Evolutionary conservation across 2,797 vertebrate genomes (phyloP).

Genomic region (Emydoidea blandingii): DNA sequence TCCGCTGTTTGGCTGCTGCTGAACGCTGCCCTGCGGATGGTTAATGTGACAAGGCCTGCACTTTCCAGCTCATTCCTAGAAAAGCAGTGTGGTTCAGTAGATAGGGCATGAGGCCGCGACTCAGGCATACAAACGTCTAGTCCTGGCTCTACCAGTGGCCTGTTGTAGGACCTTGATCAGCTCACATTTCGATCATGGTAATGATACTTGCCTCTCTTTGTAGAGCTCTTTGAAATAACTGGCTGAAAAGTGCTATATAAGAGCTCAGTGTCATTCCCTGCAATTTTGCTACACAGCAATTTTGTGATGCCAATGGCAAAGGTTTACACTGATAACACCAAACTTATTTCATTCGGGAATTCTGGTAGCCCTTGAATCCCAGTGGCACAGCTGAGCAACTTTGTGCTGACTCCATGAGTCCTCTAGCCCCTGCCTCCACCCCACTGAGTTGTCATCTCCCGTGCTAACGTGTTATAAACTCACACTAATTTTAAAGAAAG

Average conservation of each 20-base stretch:
- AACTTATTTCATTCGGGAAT: constrained; percentile 40
- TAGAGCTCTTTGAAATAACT: constrained; percentile 69
- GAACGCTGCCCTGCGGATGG: constrained; percentile 24
- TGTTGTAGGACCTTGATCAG: constrained; percentile 65
- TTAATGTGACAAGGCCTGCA: constrained; percentile 34
- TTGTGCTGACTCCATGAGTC: background rate
- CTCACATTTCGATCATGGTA: constrained; percentile 36
- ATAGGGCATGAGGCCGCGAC: constrained; percentile 49
- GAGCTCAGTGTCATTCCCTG: constrained; percentile 43
- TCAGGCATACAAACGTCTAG: constrained; percentile 67
- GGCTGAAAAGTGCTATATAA: constrained; percentile 68
- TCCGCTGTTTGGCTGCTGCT: background rate
- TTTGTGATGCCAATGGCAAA: constrained; percentile 68
- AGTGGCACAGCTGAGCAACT: constrained; percentile 15
- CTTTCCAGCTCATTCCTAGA: constrained; percentile 63
- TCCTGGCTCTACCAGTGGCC: constrained; percentile 30
- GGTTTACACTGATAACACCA: constrained; percentile 61
- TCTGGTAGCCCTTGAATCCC: constrained; percentile 38
- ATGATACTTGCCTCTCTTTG: constrained; percentile 13
- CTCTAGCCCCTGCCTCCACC: constrained; percentile 40
- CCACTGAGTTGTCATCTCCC: background rate
- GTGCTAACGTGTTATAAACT: background rate
- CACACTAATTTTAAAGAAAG: background rate
- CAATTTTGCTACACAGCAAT: constrained; percentile 66
- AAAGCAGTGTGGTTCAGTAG: background rate